Percentiles rank a stretch among this genome's conserved stretches.
phyloP scores from a whole-genome alignment of 2,888 invertebrate species.

The Alsophila aescularia region DNA sequence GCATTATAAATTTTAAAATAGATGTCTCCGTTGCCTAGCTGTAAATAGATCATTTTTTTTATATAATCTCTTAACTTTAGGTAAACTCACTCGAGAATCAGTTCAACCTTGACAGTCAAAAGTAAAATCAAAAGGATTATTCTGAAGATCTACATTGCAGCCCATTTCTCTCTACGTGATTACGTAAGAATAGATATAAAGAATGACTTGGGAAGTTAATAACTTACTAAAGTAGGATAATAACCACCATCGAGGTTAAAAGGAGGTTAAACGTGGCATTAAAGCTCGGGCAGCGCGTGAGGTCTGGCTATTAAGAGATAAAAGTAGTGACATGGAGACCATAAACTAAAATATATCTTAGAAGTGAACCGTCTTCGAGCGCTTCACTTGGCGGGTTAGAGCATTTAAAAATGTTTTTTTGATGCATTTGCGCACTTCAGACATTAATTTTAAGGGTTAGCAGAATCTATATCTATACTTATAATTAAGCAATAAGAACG shows the following conservation, averaged over 20 bases:
- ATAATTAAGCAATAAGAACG: no score
- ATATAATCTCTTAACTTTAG: no score
- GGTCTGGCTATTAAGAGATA: constrained; percentile 34
- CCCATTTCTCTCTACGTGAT: not conserved
- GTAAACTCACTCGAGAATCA: no score
- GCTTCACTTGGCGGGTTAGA: not conserved
- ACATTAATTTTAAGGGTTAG: not conserved
- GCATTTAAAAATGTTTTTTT: no score
- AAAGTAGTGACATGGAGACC: constrained; percentile 14
- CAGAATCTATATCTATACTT: no score
- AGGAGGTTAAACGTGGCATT: constrained; percentile 22
- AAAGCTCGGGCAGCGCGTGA: constrained; percentile 34
- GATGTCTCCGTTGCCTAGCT: no score
- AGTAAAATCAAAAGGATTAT: no score
- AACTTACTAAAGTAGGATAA: constrained; percentile 11
- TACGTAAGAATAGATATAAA: not conserved
- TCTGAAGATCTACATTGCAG: no score
- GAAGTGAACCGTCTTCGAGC: constrained; percentile 1
- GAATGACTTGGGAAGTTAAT: constrained; percentile 11
- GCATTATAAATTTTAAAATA: no score
- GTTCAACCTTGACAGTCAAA: no score
- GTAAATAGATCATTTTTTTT: no score
- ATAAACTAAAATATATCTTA: constrained; percentile 17
- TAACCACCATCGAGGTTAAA: constrained; percentile 34
- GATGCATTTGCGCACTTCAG: no score